Percentiles rank a stretch among this genome's conserved stretches.
Conservation (phyloP, 2,113 vertebrate genomes). For the Plecturocebus donacophilus region DNA sequence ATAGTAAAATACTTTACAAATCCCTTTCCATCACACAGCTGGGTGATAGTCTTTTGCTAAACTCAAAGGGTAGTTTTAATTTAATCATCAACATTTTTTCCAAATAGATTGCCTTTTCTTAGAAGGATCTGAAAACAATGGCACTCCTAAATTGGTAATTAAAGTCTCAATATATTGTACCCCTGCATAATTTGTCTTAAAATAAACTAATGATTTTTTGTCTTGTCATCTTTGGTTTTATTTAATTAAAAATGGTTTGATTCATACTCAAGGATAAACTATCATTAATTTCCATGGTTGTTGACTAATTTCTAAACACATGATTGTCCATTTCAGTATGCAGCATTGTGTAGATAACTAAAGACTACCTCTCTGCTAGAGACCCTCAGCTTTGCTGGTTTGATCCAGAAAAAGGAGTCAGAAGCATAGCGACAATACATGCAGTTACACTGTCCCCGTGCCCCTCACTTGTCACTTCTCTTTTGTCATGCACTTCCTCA, state of each 20-base stretch:
- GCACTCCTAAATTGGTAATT: background rate
- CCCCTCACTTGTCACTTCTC: background rate
- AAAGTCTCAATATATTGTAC: background rate
- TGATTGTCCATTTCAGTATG: background rate
- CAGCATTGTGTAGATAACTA: background rate
- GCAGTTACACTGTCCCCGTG: background rate
- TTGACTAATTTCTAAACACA: background rate
- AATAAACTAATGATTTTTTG: background rate
- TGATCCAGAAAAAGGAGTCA: background rate
- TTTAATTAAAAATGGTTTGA: conserved; percentile 48
- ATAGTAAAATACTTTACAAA: background rate
- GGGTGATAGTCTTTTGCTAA: background rate
- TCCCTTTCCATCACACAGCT: background rate
- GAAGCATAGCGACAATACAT: background rate
- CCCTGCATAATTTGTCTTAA: conserved; percentile 32
- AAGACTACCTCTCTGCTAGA: background rate
- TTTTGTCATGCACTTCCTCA: background rate
- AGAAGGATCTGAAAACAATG: background rate
- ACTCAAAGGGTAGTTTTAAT: background rate
- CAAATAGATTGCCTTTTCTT: background rate
- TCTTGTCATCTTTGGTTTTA: conserved; percentile 7
- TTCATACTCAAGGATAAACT: conserved; percentile 8
- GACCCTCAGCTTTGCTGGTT: background rate
- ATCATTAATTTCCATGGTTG: background rate
- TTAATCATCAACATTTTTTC: background rate